Evolutionary conservation across 2,797 vertebrate species (phyloP), one percentile per base, ranked within the genome.

Genomic region (Sebastes dallii): DNA sequence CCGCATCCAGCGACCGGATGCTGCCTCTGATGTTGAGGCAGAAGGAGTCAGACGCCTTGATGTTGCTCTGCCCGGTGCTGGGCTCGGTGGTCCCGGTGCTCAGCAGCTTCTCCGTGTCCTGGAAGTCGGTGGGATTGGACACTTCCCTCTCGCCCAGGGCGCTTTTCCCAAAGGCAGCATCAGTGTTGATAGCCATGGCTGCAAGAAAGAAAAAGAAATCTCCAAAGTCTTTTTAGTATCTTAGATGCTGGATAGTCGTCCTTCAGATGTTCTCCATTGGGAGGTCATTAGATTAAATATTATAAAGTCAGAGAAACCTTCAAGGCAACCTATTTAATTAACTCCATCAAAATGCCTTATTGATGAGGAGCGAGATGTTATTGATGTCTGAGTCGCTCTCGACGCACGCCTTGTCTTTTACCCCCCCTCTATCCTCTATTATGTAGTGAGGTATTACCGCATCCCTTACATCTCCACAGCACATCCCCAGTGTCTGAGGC

Each of bases 61-160:
- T 77, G 87, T 96, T 93, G 87, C 93, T 95, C 85, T 96, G 95
- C 5, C 94, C 96, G 55, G 83, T 94, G 36, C 36, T 39, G 32
- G 91, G 88, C 34, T 96, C 95, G 2, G 88, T 83, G 77, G 89
- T 87, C 1, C 92, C 79, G 75, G 91, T 76, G 79, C 92, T 94
- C 82, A 99, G 95, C 74, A 98, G 97, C 92, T 97, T 97, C 88
- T 98, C 96, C 10, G 96, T 98, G 91, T 98, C 98, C 6, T 95
- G 96, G 81, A 96, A 96, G 24, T 96, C 94, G 66, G 83, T 90
- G 71, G 94, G 94, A 72, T 95, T 91, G 46, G 95, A 85, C 25
- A 94, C 91, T 72, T 95, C 95, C 55, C 93, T 92, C 27, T 95
- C 94, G 10, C 95, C 94, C 62, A 93, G 84, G 24, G 82, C 78